Evolutionary conservation across 2,888 invertebrate genomes (phyloP), one percentile per base, ranked within the genome.

Genomic region (Drosophila infuscata): DNA sequence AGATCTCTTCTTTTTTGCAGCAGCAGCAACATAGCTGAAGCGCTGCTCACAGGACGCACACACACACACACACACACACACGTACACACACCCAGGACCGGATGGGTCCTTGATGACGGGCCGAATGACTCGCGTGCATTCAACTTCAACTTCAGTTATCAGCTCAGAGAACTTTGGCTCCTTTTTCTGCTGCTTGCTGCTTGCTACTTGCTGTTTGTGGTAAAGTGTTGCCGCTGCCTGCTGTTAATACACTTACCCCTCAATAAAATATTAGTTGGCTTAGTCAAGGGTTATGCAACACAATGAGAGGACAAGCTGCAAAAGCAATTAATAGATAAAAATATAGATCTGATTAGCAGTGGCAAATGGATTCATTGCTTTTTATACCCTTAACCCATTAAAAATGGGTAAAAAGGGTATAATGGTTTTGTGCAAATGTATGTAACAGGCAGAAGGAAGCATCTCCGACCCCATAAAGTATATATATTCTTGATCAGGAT

Each of bases 111-210:
- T 79, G 79, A 66, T 81, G 78, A 77, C 78, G 68, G n/a, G 52
- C 61, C 65, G 62, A 77, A 65, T 68, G 66, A 81, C 74, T 78
- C 56, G 77, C 84, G 84, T 79, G 90, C 86, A 88, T 88, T 83
- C 84, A 85, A 87, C 88, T 84, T 75, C 67, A 76, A 46, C 71
- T 76, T 68, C 61, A 60, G 63, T 67, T 74, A 71, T 68, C 67
- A 68, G 62, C 66, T 38, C 38, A 43, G 62, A 70, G 72, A 71
- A 71, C 81, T 80, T 82, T 73, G 35, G 59, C 60, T 71, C 54
- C 49, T 49, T 41, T 74, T 54, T 58, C 15, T 54, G 54, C 25
- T 48, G 48, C 51, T 32, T 32, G 11, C 58, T 43, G 59, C 25
- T 33, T 32, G 20, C 29, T 66, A 54, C 11, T 43, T 61, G 54